Base-by-base conservation (phyloP, 2,888 invertebrate species). In the Gymnosoma rotundatum region DNA sequence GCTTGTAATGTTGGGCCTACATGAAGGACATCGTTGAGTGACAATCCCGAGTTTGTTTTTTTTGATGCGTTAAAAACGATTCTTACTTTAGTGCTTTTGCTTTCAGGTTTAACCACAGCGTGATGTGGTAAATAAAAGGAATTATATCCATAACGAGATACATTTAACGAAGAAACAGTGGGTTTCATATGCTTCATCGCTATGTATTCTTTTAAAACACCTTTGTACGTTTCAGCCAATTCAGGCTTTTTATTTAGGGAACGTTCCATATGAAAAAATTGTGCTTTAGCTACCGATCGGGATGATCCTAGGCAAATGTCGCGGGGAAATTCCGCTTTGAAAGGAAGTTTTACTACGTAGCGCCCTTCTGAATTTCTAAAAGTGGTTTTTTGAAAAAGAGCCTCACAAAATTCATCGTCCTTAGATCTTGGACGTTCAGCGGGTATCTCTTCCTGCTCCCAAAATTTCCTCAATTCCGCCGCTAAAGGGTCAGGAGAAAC, bases 141-240 rank as follows among this genome's bases (percentile, higher is more conserved):
- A 38, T 38, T 38, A 38, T 38, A 38, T 38, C 38, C 38, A 38
- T 38, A 38, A 38, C 38, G 38, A 38, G 38, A 38, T 38, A 38
- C 10, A 38, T 38, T 38, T 9, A 4, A 2, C 38, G 38, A 38
- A 38, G 10, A 38, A 38, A 38, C 38, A 38, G 38, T 38, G 38
- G 58, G 58, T 60, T 60, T 36, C 58, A 60, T 60, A 9, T 60
- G 58, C 9, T 60, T 36, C 7, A 60, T n/a, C 6, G 58, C 10
- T 54, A 54, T 20, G 10, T 60, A 60, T 60, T 60, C 58, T 36
- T 36, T 16, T 60, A 60, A 36, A 36, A 60, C 58, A 38, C 38
- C 10, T 60, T n/a, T 36, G n/a, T 60, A 60, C 36, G 58, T 60
- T 36, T 36, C 14, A 38, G 38, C 58, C 16, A 36, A n/a, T 9